Base-by-base conservation (phyloP, 64 coral and sea anemone genomes). In the Porites lutea region DNA sequence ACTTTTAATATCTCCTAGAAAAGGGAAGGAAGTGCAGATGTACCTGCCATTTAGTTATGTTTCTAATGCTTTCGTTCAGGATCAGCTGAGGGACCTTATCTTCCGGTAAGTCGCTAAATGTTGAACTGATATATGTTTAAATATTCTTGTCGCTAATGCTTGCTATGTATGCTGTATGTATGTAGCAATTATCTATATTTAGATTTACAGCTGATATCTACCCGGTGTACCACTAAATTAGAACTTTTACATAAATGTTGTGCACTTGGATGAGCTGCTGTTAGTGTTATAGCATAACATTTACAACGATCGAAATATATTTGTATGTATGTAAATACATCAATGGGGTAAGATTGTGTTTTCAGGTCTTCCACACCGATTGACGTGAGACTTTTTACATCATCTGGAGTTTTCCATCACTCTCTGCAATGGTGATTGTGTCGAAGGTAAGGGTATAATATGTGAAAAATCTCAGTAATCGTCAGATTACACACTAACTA, bases 371-470 rank as follows among this genome's bases (percentile, higher is more conserved):
- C 47, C 52, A 9, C 58, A 37, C 78, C 5, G 13, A 81, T 49
- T 77, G 27, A 37, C 27, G 72, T 14, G 46, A 74, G 48, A 74
- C 14, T 16, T 74, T 50, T 18, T 8, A 74, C 62, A 65, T 65
- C 62, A 19, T 16, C 62, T 70, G 6, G 10, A 70, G 66, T 3
- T 15, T n/a, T 37, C 21, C 63, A 46, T 13, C 3, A 62, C 63
- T 44, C 12, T 11, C 63, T 84, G 19, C 15, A 48, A 91, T 91
- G 89, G 89, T 91, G 70, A 91, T 91, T 70, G 89, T 91, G 8
- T 83, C 89, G 6, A 91, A 91, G 79, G 89, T 91, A 84, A 75
- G 67, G 15, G 52, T 52, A 51, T 50, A 50, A 76, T 8, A n/a
- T 21, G 47, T 44, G 18, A 37, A 19, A 69, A 68, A 4, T 47